A percentile compares a stretch with the other conserved stretches of the same genome.
These are phyloP conservation scores for Campoplex capitator DNA, from an alignment of 2,888 invertebrate species.

Conservation along the genomic window DNA sequence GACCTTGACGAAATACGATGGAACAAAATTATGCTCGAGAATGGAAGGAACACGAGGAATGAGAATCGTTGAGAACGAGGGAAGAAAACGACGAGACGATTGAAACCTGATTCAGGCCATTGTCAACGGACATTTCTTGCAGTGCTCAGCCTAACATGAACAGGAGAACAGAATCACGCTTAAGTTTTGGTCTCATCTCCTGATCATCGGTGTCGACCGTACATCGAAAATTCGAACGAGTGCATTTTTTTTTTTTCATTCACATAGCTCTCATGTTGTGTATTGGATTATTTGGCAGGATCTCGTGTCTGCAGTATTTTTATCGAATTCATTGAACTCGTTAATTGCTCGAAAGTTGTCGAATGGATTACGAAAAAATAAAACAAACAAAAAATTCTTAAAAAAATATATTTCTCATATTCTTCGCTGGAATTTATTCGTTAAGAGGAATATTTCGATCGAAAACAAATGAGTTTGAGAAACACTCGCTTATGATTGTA, in stretches of 20 bases:
- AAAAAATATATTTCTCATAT: too few relatives aligned
- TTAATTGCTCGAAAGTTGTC: too few relatives aligned
- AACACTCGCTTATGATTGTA: too few relatives aligned
- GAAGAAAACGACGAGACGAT: conserved; percentile 66
- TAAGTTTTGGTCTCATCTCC: neutral
- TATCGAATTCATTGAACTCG: too few relatives aligned
- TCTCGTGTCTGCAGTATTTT: too few relatives aligned
- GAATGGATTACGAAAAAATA: too few relatives aligned
- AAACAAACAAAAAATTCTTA: too few relatives aligned
- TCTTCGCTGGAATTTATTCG: too few relatives aligned
- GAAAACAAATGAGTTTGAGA: too few relatives aligned
- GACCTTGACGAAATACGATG: neutral
- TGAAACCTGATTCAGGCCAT: conserved; percentile 64
- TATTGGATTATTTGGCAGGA: neutral
- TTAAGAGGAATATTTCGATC: too few relatives aligned
- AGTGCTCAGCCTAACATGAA: conserved; percentile 77
- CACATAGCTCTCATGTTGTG: neutral
- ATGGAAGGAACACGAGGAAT: conserved; percentile 16
- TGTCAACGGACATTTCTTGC: conserved; percentile 72
- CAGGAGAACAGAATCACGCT: conserved; percentile 74
- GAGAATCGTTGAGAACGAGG: conserved; percentile 50
- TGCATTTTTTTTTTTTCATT: neutral
- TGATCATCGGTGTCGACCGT: conserved; percentile 8
- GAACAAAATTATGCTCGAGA: neutral
- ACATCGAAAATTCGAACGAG: neutral